phyloP scores from a whole-genome alignment of 1,140 invertebrate species.

The Drosophila trapezifrons region DNA sequence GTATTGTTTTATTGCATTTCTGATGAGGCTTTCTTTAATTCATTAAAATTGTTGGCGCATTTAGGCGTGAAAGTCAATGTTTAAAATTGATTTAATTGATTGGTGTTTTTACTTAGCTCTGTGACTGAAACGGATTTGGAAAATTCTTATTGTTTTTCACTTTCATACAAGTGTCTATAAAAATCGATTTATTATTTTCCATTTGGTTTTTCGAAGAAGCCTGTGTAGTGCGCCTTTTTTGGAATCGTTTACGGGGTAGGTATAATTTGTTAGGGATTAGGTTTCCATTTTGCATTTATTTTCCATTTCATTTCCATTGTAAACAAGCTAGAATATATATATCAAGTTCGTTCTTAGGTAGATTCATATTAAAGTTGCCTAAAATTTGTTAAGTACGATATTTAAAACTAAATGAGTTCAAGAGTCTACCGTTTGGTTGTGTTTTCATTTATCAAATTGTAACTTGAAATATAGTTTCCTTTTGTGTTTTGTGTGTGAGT shows the following conservation, averaged over 20 bases:
- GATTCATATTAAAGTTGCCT: slow-evolving; percentile 74
- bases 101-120: slow-evolving; percentile 22
- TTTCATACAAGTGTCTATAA: slow-evolving; percentile 50
- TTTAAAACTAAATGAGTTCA: slow-evolving; percentile 76
- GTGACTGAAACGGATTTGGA: slow-evolving; percentile 44
- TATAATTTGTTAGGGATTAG: slow-evolving; percentile 25
- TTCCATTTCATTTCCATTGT: slow-evolving; percentile 56
- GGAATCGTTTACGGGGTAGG: slow-evolving; percentile 24
- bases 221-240: slow-evolving; percentile 35
- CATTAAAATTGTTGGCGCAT: slow-evolving; percentile 53
- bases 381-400: slow-evolving; percentile 70
- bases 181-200: slow-evolving; percentile 23
- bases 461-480: slow-evolving; percentile 45
- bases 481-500: too few relatives aligned
- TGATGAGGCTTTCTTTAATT: slow-evolving; percentile 32
- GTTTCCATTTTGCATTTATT: slow-evolving; percentile 27
- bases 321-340: slow-evolving; percentile 77
- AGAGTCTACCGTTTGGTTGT: slow-evolving; percentile 52
- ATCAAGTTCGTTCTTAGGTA: slow-evolving; percentile 66
- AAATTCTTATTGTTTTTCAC: slow-evolving; percentile 22
- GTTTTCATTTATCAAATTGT: slow-evolving; percentile 40
- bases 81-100: slow-evolving; percentile 47
- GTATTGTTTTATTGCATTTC: slow-evolving; percentile 41
- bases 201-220: slow-evolving; percentile 33
- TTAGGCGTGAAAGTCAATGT: slow-evolving; percentile 51